phyloP scores from a whole-genome alignment of 2,888 invertebrate genomes.

The Pegoplata infirma region DNA sequence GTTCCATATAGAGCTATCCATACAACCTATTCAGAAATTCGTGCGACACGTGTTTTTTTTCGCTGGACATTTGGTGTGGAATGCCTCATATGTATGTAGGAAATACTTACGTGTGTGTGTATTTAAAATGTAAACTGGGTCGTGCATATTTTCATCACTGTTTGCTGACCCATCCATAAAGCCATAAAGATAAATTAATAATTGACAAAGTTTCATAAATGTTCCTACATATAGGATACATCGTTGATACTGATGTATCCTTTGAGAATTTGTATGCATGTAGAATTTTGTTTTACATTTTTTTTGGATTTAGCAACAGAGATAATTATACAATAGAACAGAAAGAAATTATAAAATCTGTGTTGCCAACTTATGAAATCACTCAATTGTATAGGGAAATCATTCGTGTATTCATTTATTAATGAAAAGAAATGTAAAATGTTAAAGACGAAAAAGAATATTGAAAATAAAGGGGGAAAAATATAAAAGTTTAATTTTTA shows the following conservation, averaged over 20 bases:
- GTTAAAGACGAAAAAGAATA: not conserved
- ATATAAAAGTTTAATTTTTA: too few species aligned
- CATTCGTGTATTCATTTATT: not conserved
- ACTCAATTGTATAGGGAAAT: too few species aligned
- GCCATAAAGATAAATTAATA: slow-evolving; percentile 31
- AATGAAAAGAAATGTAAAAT: not conserved
- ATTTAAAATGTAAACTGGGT: not conserved
- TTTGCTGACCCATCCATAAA: not conserved
- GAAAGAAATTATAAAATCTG: slow-evolving; percentile 2
- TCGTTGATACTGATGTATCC: slow-evolving; percentile 22
- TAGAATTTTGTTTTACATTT: slow-evolving; percentile 38
- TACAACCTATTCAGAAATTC: too few species aligned
- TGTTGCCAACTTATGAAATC: not conserved
- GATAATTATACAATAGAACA: slow-evolving; percentile 10
- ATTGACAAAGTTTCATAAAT: slow-evolving; percentile 17
- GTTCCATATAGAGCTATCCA: too few species aligned
- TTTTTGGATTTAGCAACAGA: not conserved
- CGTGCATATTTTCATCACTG: not conserved
- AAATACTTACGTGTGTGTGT: not conserved
- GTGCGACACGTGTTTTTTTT: too few species aligned
- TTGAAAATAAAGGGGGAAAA: too few species aligned
- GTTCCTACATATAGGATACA: not conserved
- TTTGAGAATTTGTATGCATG: slow-evolving; percentile 27
- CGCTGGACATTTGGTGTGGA: too few species aligned
- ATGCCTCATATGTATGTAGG: too few species aligned